A percentile compares a stretch with the other conserved stretches of the same genome.
These are phyloP conservation scores for Xanthorhoe designata DNA, from an alignment of 2,888 invertebrate species.

Conservation along the genomic window DNA sequence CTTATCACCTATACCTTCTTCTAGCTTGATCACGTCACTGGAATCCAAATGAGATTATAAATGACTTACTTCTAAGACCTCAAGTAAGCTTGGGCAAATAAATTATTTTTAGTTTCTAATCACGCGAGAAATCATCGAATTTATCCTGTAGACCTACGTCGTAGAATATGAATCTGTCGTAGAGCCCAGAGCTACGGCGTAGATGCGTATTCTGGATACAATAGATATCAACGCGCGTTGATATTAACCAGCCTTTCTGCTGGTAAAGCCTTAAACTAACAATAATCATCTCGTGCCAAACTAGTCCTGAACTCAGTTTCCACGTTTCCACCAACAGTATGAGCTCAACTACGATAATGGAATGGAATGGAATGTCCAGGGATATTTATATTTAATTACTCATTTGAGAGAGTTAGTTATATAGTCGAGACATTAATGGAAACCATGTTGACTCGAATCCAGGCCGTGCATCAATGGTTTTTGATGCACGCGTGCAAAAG, in stretches of 20 bases:
- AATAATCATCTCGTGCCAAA: background rate
- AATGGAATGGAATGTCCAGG: too few relatives aligned
- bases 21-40: conserved; percentile 89
- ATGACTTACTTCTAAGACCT: too few relatives aligned
- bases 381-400: too few relatives aligned
- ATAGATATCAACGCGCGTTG: conserved; percentile 3
- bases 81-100: background rate
- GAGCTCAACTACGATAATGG: too few relatives aligned
- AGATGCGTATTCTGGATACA: background rate
- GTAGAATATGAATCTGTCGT: background rate
- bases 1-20: conserved; percentile 93
- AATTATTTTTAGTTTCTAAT: background rate
- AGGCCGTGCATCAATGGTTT: too few relatives aligned
- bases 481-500: too few relatives aligned
- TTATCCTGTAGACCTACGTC: background rate
- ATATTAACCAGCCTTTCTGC: background rate
- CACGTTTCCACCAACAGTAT: too few relatives aligned
- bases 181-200: background rate
- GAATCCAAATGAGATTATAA: background rate
- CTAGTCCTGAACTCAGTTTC: too few relatives aligned
- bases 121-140: background rate
- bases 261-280: background rate
- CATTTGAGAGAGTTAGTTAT: too few relatives aligned
- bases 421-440: too few relatives aligned
- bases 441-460: too few relatives aligned